Base-by-base conservation (phyloP, 2,888 invertebrate genomes). In the Germaria angustata region DNA sequence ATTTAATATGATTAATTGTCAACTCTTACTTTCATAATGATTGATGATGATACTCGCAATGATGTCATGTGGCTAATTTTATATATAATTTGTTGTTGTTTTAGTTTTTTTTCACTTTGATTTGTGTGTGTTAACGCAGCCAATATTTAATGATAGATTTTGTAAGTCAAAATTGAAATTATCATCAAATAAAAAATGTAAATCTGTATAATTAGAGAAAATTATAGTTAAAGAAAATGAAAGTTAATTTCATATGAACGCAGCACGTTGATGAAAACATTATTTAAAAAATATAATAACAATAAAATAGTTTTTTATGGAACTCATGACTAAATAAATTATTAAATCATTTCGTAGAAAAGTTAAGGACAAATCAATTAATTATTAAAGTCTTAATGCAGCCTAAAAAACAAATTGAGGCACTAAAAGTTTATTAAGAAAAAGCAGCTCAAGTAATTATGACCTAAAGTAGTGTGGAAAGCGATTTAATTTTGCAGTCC, bases 41-140 rank as follows among this genome's bases (percentile, higher is more conserved):
- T 80, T 69, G 80, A 63, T 80, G 75, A 71, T 71, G n/a, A n/a
- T n/a, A n/a, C n/a, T n/a, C n/a, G n/a, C n/a, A 69, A 80, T 80
- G 75, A 80, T 65, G 75, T 80, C 75, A 80, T 69, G 46, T 46
- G n/a, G 13, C 41, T 72, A 36, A 59, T 17, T 17, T 59, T 2
- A 71, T 68, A 15, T 20, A 6, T 20, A 6, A 28, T 5, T 13
- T 53, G 9, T 46, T 9, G 17, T 32, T 20, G 28, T 17, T 63
- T 22, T 32, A 7, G n/a, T n/a, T n/a, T 55, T 55, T 55, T 34
- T 11, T 5, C 4, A 8, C 7, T 20, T 2, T 53, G 3, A 2
- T n/a, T 17, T 69, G 17, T 28, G 2, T 13, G 28, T 55, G 15
- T 17, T 7, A 24, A 44, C 28, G 7, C 22, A 57, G 9, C 17